Evolutionary conservation across 2,888 invertebrate genomes (phyloP), one percentile per base, ranked within the genome.

Genomic region (Busseola fusca): DNA sequence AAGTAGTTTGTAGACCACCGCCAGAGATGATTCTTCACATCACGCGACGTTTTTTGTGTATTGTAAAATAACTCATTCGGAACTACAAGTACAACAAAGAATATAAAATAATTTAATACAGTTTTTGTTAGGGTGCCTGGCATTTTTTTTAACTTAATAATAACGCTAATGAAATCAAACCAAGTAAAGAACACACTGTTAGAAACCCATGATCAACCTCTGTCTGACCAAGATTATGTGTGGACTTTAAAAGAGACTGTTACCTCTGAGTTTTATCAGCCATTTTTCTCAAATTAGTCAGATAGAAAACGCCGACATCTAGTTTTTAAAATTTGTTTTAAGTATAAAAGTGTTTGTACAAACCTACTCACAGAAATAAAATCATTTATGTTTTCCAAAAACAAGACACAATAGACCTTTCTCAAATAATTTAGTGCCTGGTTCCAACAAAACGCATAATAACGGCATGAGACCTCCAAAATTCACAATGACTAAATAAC

Each of bases 11-110:
- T 69, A 72, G 77, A 80, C 79, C 77, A 77, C 81, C 69, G 62
- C 37, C 66, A 73, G 42, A 76, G 81, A 80, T 72, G 77, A 80
- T 80, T 69, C 69, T 57, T 68, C 40, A 45, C 37, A 73, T 60
- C 79, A 81, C 81, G 77, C 81, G 69, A 77, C 9, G 73, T 73
- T 77, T 72, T 76, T 59, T 68, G 42, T 65, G 25, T 56, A 64
- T 64, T 57, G 64, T 48, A 66, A 54, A 76, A 54, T 56, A 76
- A 76, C 52, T 80, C 52, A 76, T 64, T 67, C 21, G 64, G 42
- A 66, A 45, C 30, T 56, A 52, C 16, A 48, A 56, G 30, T 42
- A 78, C 68, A 60, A 56, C 60, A 30, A 18, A 54, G 16, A 65
- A 42, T 48, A 40, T 56, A 63, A 60, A 40, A 25, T 1, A 30